A percentile compares a stretch with the other conserved stretches of the same genome.
phyloP scores from a whole-genome alignment of 1,140 invertebrate species.

The Drosophila erecta region DNA sequence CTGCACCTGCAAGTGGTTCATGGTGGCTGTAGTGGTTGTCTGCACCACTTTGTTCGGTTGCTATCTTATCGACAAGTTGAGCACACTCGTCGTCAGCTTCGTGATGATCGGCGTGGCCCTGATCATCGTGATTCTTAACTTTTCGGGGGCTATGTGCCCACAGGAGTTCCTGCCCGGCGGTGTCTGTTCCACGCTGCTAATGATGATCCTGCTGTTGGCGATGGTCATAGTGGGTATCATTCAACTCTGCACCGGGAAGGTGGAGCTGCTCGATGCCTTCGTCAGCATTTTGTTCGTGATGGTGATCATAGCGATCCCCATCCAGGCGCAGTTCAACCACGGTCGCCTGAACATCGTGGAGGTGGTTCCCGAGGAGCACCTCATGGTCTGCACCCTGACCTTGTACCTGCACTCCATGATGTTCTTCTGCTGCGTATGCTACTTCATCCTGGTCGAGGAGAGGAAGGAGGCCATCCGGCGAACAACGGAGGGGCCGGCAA shows the following conservation, averaged over 20 bases:
- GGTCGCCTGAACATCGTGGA: constrained; percentile 16
- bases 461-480: too few relatives aligned
- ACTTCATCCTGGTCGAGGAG: constrained; percentile 13
- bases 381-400: constrained; percentile 28
- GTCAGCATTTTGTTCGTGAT: constrained; percentile 30
- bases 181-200: constrained; percentile 23
- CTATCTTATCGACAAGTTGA: background rate
- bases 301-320: constrained; percentile 41
- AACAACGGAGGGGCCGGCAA: background rate
- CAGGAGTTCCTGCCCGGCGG: constrained; percentile 37
- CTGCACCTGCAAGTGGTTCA: constrained; percentile 32
- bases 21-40: constrained; percentile 3
- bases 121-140: constrained; percentile 24
- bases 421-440: constrained; percentile 35
- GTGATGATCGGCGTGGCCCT: background rate
- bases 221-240: constrained; percentile 11
- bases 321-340: constrained; percentile 49
- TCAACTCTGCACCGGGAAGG: constrained; percentile 6
- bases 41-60: constrained; percentile 24
- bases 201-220: constrained; percentile 8
- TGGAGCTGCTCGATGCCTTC: constrained; percentile 10
- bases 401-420: constrained; percentile 34
- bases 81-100: background rate
- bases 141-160: constrained; percentile 41
- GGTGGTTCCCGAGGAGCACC: constrained; percentile 18